Percentiles rank a stretch among this genome's conserved stretches.
Evolutionary conservation across 1,140 invertebrate genomes (phyloP).

Genomic region (Sycophaga agraensis): DNA sequence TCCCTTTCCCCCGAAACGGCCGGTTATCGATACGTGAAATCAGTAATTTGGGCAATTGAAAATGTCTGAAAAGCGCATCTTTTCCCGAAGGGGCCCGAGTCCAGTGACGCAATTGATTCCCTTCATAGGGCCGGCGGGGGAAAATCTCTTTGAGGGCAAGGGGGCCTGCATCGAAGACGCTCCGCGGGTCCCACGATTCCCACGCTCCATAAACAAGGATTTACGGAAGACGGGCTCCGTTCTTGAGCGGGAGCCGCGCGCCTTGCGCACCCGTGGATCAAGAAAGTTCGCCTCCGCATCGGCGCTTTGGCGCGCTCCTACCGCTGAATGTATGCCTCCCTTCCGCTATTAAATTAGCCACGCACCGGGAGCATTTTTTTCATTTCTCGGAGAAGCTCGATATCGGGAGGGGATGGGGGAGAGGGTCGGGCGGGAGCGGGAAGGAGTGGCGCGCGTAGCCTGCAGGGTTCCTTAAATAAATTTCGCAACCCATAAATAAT

Average conservation of each 20-base stretch:
- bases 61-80: conserved; percentile 1
- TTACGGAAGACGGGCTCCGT: conserved; percentile 22
- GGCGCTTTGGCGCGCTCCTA: background rate
- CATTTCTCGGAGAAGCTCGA: too few species aligned
- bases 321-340: conserved; percentile 31
- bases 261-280: background rate
- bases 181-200: background rate
- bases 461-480: conserved; percentile 40
- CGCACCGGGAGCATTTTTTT: conserved; percentile 24
- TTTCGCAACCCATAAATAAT: conserved; percentile 50
- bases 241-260: background rate
- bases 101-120: conserved; percentile 2
- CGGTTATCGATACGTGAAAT: conserved; percentile 20
- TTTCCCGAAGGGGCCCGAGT: background rate
- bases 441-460: conserved; percentile 32
- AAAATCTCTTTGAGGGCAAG: background rate
- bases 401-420: too few species aligned
- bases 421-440: too few species aligned
- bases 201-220: conserved; percentile 27
- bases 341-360: conserved; percentile 33
- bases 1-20: background rate
- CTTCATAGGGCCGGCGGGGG: background rate
- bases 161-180: background rate
- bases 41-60: conserved; percentile 21
- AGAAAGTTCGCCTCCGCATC: background rate